phyloP scores from a whole-genome alignment of 2,113 vertebrate species.

The Chionodraco myersi region DNA sequence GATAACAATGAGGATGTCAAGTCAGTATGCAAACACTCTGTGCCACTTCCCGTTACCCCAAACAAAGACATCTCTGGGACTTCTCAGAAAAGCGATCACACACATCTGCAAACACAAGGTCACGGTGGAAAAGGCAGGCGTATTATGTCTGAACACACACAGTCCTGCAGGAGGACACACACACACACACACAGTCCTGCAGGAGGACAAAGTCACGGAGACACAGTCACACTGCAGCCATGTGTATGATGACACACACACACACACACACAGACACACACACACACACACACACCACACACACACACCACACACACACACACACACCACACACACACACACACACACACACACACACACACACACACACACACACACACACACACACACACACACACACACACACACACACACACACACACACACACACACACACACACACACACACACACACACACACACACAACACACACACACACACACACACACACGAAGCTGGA shows the following conservation, averaged over 20 bases:
- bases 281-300: too few relatives aligned
- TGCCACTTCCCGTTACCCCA: conserved; percentile 62
- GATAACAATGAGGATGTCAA: conserved; percentile 46
- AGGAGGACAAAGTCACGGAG: conserved; percentile 3
- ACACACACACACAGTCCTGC: conserved; percentile 21
- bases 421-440: too few relatives aligned
- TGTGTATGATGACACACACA: background rate
- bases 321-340: too few relatives aligned
- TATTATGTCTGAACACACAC: conserved; percentile 59
- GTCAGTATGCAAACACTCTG: conserved; percentile 19
- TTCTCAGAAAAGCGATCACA: conserved; percentile 52
- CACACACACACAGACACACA: too few relatives aligned
- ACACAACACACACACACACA: too few relatives aligned
- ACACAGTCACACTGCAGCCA: conserved; percentile 36
- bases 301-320: too few relatives aligned
- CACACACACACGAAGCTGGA: conserved; percentile 6
- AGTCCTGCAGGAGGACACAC: too few relatives aligned
- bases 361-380: too few relatives aligned
- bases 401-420: too few relatives aligned
- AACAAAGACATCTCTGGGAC: conserved; percentile 63
- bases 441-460: too few relatives aligned
- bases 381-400: too few relatives aligned
- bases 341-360: too few relatives aligned
- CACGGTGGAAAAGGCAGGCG: conserved; percentile 39
- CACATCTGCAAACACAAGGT: conserved; percentile 50